Conservation (phyloP, 2,113 vertebrate genomes). For the Calcarius ornatus region DNA sequence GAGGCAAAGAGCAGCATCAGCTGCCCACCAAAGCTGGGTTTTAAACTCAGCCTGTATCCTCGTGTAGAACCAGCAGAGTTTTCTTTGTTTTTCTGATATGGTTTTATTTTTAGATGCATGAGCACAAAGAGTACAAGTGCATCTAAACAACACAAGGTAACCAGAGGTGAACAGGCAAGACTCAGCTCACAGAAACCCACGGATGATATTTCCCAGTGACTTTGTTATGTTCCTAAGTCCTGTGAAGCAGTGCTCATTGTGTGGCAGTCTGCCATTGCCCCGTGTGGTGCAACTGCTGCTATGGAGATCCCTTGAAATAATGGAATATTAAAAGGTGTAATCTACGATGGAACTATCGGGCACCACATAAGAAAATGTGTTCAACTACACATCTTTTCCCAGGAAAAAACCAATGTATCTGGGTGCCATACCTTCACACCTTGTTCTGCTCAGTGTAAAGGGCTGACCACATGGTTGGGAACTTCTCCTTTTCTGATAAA, state of each 20-base stretch:
- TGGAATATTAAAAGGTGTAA: background rate
- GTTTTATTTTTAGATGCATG: background rate
- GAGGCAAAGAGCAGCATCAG: background rate
- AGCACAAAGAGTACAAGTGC: background rate
- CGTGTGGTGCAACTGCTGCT: background rate
- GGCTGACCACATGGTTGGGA: accelerated
- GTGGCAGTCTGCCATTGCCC: background rate
- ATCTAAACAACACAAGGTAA: background rate
- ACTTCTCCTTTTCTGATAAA: background rate
- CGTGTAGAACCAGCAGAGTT: background rate
- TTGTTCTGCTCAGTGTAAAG: background rate
- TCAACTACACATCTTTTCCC: background rate
- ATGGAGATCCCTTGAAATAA: background rate
- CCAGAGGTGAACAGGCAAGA: background rate
- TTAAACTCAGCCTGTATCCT: background rate
- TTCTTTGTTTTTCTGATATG: background rate
- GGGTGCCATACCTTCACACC: background rate
- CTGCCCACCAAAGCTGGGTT: background rate
- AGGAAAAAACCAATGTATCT: accelerated
- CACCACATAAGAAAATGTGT: background rate
- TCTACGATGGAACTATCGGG: background rate
- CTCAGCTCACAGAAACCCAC: background rate
- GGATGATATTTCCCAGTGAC: background rate
- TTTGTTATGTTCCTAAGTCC: accelerated
- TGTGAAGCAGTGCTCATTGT: too few relatives aligned